A percentile compares a stretch with the other conserved stretches of the same genome.
phyloP scores from a whole-genome alignment of 2,113 vertebrate genomes.

The Forbesichthys papilliferus region DNA sequence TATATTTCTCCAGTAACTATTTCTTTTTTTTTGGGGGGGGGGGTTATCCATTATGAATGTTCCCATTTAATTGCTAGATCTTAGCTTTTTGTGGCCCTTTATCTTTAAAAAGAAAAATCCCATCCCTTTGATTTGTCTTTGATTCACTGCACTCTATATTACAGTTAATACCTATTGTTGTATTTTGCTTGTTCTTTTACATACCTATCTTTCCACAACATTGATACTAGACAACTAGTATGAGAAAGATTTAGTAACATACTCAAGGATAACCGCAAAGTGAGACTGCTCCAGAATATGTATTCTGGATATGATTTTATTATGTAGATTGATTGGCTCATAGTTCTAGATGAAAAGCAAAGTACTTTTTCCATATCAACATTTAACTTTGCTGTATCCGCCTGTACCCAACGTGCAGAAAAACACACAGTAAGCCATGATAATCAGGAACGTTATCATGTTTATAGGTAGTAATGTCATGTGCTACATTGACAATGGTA shows the following conservation, averaged over 20 bases:
- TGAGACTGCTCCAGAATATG: not conserved
- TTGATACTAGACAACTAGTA: not conserved
- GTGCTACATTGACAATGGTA: conserved; percentile 14
- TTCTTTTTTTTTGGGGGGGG: conserved; percentile 20
- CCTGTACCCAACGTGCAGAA: not conserved
- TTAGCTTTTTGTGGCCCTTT: conserved; percentile 12
- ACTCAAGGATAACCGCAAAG: not conserved
- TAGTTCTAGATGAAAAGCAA: not conserved
- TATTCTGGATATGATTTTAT: not conserved
- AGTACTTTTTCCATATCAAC: not conserved
- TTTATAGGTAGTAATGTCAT: conserved; percentile 24
- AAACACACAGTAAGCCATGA: not conserved
- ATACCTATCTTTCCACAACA: conserved; percentile 6
- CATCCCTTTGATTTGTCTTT: conserved; percentile 5
- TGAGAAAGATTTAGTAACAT: not conserved
- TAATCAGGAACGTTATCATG: conserved; percentile 11
- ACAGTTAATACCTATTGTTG: conserved; percentile 4
- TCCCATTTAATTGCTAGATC: conserved; percentile 9
- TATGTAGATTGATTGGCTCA: not conserved
- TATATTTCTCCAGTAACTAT: conserved; percentile 35
- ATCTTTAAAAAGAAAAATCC: not conserved
- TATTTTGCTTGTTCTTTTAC: conserved; percentile 8
- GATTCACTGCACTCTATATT: conserved; percentile 16
- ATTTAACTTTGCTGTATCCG: not conserved
- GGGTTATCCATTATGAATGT: conserved; percentile 23